Conservation (phyloP, 2,797 vertebrate genomes). For the Gymnoscopelus microlampas region DNA sequence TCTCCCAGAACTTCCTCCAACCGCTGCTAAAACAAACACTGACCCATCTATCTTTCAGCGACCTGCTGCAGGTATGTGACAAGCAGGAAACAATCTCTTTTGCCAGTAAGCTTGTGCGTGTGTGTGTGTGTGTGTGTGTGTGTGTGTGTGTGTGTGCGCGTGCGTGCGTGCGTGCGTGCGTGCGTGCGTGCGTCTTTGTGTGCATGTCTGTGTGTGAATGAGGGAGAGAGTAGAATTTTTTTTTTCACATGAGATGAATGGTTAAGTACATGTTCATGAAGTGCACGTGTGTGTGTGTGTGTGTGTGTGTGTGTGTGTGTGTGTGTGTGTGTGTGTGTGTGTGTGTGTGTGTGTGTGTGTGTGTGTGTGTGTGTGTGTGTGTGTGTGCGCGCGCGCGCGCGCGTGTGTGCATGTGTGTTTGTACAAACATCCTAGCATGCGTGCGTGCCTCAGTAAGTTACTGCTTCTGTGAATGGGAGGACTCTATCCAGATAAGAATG, state of each 20-base stretch:
- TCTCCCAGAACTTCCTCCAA: slow-evolving; percentile 72
- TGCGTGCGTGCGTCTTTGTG: slow-evolving; percentile 5
- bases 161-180: background rate
- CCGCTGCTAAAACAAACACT: slow-evolving; percentile 76
- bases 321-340: slow-evolving; percentile 4
- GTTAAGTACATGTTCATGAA: no score
- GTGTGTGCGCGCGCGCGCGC: background rate
- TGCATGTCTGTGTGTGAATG: background rate
- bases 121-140: slow-evolving; percentile 7
- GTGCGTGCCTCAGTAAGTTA: background rate
- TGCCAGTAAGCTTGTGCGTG: slow-evolving; percentile 25
- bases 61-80: slow-evolving; percentile 58
- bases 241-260: no score
- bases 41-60: slow-evolving; percentile 70
- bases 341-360: background rate
- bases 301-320: background rate
- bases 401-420: background rate
- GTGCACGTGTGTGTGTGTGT: background rate
- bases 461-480: slow-evolving; percentile 48
- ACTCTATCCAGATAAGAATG: slow-evolving; percentile 59
- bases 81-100: slow-evolving; percentile 65
- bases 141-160: slow-evolving; percentile 11
- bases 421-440: background rate
- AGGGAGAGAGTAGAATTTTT: no score
- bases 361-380: background rate